Base-by-base conservation (phyloP, 2,797 vertebrate genomes). In the Siniperca undulata region DNA sequence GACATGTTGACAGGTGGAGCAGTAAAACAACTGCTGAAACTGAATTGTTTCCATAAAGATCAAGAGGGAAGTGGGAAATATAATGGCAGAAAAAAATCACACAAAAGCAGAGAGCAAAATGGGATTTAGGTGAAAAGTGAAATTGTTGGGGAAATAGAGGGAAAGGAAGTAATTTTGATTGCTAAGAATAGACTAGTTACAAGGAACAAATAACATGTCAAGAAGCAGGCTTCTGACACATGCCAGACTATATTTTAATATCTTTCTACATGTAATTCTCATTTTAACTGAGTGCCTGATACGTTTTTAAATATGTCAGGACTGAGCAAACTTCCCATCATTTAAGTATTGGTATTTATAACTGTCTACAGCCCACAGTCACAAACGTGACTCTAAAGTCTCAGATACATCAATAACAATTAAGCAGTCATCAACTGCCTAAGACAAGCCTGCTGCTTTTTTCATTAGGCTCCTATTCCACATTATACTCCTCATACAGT, bases 351-450 rank as follows among this genome's bases (percentile, higher is more conserved):
- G 46, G 46, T 81, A 53, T 81, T 84, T 81, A 66, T 19, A 27
- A 67, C 36, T 58, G 38, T 74, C 44, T 61, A 30, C 52, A 74
- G 75, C 58, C 17, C 40, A 56, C 27, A 65, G 74, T 83, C 76
- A 75, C 34, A 77, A 76, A 82, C 74, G n/a, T 75, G 60, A 83
- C 82, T 79, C 79, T 74, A 88, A 78, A 83, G 90, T 86, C 75
- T 91, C 77, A 17, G 52, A 84, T 88, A 83, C 94, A 96, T 96
- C 95, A 96, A 96, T 95, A 95, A 95, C 92, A 95, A 96, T 96
- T 96, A 96, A 81, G 84, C 56, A 84, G 87, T 87, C 86, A 92
- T 95, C 94, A 95, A 38, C 74, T 44, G 77, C 77, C 77, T 50
- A 78, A 91, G 91, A 90, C 81, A 52, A 80, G 93, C 87, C 84